Conservation (phyloP, 2,797 vertebrate species). For the Delichon dasypus region DNA sequence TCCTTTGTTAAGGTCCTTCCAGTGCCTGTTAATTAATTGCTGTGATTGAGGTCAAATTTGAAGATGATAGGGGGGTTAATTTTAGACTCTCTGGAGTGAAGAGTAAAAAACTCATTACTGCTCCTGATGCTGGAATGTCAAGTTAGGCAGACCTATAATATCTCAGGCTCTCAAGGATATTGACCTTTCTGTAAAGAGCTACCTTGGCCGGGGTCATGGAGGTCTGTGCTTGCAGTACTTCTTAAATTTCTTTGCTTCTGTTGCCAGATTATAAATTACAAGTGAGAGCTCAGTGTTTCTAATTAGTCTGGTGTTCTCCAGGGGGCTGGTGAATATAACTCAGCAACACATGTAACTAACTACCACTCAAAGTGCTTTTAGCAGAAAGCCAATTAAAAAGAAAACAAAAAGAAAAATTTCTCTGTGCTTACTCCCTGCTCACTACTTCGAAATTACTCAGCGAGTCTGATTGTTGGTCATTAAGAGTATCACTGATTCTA, state of each 20-base stretch:
- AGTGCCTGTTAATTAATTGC: conserved; percentile 62
- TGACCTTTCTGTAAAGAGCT: conserved; percentile 27
- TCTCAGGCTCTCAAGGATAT: neutral
- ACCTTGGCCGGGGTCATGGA: neutral
- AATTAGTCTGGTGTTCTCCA: conserved; percentile 50
- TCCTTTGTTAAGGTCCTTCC: conserved; percentile 47
- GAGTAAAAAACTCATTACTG: conserved; percentile 58
- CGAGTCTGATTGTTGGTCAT: neutral
- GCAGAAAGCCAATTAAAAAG: conserved; percentile 19
- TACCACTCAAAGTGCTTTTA: neutral
- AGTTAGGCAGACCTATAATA: conserved; percentile 10
- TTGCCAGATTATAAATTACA: conserved; percentile 61
- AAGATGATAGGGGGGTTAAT: conserved; percentile 59
- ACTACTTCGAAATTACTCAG: neutral
- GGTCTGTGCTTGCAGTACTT: neutral
- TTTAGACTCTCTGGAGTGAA: conserved; percentile 45
- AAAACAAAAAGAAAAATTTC: neutral
- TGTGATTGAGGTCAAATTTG: conserved; percentile 59
- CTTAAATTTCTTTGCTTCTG: conserved; percentile 29
- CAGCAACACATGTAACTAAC: conserved; percentile 10
- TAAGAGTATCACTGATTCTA: neutral
- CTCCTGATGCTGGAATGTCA: neutral
- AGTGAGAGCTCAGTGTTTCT: conserved; percentile 19
- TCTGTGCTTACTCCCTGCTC: neutral
- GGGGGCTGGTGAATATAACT: neutral